These are phyloP conservation scores for Oncorhynchus kisutch DNA, from an alignment of 2,113 vertebrate species.

Conservation along the genomic window DNA sequence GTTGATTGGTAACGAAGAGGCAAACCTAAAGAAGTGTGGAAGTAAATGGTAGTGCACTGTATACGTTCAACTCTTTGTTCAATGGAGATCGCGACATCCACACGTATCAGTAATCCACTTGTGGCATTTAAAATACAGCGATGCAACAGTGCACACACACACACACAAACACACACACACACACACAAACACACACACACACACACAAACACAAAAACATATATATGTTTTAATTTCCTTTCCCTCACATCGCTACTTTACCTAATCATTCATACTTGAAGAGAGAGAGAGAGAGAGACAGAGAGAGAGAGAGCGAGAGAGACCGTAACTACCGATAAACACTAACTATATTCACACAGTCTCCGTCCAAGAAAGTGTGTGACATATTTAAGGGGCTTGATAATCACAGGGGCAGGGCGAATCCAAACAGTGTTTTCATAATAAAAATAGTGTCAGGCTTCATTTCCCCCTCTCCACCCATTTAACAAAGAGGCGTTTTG, in stretches of 20 bases:
- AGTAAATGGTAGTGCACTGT: conserved; percentile 45
- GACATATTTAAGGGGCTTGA: conserved; percentile 56
- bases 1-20: conserved; percentile 51
- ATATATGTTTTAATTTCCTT: conserved; percentile 30
- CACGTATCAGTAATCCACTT: neutral
- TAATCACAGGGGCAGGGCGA: conserved; percentile 60
- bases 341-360: conserved; percentile 16
- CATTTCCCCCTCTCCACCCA: conserved; percentile 78
- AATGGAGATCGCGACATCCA: neutral
- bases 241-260: conserved; percentile 38
- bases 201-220: neutral
- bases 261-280: conserved; percentile 52
- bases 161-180: conserved; percentile 7
- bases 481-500: conserved; percentile 81
- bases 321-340: neutral
- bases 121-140: neutral
- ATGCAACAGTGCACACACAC: neutral
- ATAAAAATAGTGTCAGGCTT: conserved; percentile 84
- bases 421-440: conserved; percentile 76
- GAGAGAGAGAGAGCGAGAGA: no score
- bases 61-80: conserved; percentile 11
- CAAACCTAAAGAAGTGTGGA: conserved; percentile 44
- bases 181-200: neutral
- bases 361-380: conserved; percentile 33
- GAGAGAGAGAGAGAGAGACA: conserved; percentile 4